A percentile compares a stretch with the other conserved stretches of the same genome.
phyloP scores from a whole-genome alignment of 2,797 vertebrate genomes.

The Buphagus erythrorhynchus region DNA sequence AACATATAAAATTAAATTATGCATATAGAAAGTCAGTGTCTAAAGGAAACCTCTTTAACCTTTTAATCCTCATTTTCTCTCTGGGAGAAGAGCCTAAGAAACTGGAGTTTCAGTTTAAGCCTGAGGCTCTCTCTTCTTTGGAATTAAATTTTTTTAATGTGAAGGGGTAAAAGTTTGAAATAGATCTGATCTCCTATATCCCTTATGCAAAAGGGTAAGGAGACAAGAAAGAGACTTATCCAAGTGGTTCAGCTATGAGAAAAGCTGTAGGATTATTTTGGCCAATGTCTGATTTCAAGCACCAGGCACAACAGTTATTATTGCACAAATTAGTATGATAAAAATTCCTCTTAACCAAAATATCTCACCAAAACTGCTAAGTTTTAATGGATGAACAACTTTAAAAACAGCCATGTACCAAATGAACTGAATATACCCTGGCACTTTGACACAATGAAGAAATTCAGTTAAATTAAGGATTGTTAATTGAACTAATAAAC shows the following conservation, averaged over 20 bases:
- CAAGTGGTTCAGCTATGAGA: neutral
- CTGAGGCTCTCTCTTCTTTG: neutral
- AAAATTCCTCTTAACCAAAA: neutral
- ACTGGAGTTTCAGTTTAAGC: neutral
- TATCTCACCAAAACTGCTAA: neutral
- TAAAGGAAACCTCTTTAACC: neutral
- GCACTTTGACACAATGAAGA: neutral
- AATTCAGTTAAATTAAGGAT: neutral
- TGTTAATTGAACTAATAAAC: neutral
- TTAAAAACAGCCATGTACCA: neutral
- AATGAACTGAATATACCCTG: neutral
- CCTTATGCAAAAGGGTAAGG: neutral
- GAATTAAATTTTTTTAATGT: neutral
- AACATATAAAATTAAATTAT: neutral
- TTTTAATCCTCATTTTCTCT: neutral
- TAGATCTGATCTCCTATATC: neutral
- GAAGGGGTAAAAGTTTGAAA: neutral
- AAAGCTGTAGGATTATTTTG: neutral
- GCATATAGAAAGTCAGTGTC: neutral
- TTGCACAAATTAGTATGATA: neutral
- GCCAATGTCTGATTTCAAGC: neutral
- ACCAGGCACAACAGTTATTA: neutral
- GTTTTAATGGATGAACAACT: neutral
- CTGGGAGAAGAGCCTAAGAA: accelerated
- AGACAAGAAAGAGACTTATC: neutral